Evolutionary conservation across 2,113 vertebrate species (phyloP).

Genomic region (Prionailurus bengalensis): DNA sequence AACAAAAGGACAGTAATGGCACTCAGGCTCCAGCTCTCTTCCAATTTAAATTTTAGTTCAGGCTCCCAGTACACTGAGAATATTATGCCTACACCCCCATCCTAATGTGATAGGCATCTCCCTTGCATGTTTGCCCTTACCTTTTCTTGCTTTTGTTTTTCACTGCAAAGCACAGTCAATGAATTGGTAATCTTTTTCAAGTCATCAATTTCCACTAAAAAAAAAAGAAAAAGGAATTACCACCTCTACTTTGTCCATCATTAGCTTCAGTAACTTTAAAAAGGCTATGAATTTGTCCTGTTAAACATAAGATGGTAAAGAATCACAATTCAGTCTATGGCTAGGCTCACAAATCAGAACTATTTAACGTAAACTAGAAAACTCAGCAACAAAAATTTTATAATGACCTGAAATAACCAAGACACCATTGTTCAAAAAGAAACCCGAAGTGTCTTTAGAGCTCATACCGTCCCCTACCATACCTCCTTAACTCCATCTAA

Average conservation of each 20-base stretch:
- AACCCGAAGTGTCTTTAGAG: background rate
- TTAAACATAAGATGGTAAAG: background rate
- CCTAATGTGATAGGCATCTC: background rate
- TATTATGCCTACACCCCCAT: background rate
- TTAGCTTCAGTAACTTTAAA: conserved; percentile 22
- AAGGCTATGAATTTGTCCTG: background rate
- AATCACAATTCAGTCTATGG: background rate
- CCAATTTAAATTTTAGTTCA: background rate
- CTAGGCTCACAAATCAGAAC: conserved; percentile 8
- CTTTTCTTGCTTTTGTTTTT: conserved; percentile 99
- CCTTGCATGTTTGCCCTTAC: conserved; percentile 85
- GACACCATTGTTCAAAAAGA: background rate
- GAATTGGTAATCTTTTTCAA: conserved; percentile 98
- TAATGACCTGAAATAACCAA: background rate
- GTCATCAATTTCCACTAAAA: conserved; percentile 97
- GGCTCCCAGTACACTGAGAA: background rate
- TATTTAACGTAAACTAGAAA: conserved; percentile 21
- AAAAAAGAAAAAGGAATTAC: background rate
- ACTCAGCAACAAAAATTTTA: background rate
- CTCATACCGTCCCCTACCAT: background rate
- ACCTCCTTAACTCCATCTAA: background rate
- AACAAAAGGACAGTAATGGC: background rate
- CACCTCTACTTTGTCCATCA: background rate
- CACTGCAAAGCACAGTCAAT: conserved; percentile 96
- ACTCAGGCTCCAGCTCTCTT: background rate